These are phyloP conservation scores for Enteromius argenteus DNA, from an alignment of 2,797 vertebrate species.

Conservation along the genomic window DNA sequence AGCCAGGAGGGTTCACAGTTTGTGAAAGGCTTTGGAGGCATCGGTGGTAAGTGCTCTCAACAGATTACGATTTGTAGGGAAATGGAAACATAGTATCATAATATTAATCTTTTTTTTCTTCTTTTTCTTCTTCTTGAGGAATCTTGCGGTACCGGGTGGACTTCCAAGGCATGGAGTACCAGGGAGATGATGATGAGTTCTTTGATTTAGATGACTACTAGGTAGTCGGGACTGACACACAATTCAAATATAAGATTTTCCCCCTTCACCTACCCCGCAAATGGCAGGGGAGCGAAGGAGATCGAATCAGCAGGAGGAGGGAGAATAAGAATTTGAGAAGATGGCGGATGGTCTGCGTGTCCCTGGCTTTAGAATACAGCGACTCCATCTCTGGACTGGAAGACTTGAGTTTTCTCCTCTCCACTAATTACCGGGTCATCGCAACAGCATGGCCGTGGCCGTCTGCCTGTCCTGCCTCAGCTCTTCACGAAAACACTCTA, in stretches of 20 bases:
- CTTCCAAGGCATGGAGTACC: conserved; percentile 93
- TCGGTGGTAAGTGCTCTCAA: conserved; percentile 79
- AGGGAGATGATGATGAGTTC: conserved; percentile 89
- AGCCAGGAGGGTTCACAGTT: conserved; percentile 92
- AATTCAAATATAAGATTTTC: conserved; percentile 47
- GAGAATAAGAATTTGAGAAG: conserved; percentile 34
- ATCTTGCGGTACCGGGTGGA: conserved; percentile 91
- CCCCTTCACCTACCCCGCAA: conserved; percentile 62
- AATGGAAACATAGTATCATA: not conserved
- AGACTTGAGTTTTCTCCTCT: conserved; percentile 49
- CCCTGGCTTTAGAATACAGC: conserved; percentile 62
- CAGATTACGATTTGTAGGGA: not conserved
- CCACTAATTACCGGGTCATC: conserved; percentile 45
- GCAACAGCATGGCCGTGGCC: conserved; percentile 45
- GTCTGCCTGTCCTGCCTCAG: conserved; percentile 46
- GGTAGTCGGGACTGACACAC: conserved; percentile 81
- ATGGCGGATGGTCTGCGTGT: conserved; percentile 54
- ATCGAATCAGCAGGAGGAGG: conserved; percentile 50
- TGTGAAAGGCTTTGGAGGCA: conserved; percentile 92
- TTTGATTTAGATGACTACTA: conserved; percentile 96
- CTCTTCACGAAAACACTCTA: conserved; percentile 63
- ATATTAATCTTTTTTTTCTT: not conserved
- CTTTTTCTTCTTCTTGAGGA: conserved; percentile 69
- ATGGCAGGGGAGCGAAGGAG: conserved; percentile 35
- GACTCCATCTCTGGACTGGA: conserved; percentile 57